Base-by-base conservation (phyloP, 2,888 invertebrate species). In the Morpho achilles region DNA sequence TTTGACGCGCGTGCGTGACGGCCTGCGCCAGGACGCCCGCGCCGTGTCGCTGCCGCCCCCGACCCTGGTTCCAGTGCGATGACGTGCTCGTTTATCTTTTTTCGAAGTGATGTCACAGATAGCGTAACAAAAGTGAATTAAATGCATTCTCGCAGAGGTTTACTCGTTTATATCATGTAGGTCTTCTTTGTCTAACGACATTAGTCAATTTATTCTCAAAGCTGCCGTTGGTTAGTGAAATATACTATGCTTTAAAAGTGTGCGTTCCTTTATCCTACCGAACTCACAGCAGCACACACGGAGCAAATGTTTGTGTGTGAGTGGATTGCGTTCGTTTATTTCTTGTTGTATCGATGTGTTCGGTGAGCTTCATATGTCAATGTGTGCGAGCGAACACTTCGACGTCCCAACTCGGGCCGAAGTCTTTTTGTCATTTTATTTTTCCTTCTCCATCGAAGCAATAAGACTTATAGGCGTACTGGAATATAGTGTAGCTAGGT, bases 1-100 rank as follows among this genome's bases (percentile, higher is more conserved):
- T 89, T 88, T 86, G 82, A 88, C 81, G 80, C 77, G 84, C 79
- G 79, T 84, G 87, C 85, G 84, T 87, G 86, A 88, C 84, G 82
- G 81, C 76, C 79, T 78, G 84, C 79, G 77, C 80, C 87, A 79
- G 87, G 86, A 84, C 81, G 85, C 79, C 76, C 75, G 79, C 77
- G 77, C 74, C 64, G 63, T 69, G 76, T 76, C 75, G 79, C 75
- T 72, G 76, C 85, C 85, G 83, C 85, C 87, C 87, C 86, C 84
- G 81, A 85, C 84, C 82, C 81, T 79, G 78, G 73, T 70, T 77
- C 75, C 79, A 82, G 82, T 87, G 86, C 75, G 76, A 84, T 87
- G 82, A 84, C 84, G 87, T 88, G 85, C 81, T 83, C 73, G 81
- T 80, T 84, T 77, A 74, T 77, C 75, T 75, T 70, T 70, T 73